A percentile compares a stretch with the other conserved stretches of the same genome.
Evolutionary conservation across 2,888 invertebrate genomes (phyloP).

Genomic region (Heliconius sara): DNA sequence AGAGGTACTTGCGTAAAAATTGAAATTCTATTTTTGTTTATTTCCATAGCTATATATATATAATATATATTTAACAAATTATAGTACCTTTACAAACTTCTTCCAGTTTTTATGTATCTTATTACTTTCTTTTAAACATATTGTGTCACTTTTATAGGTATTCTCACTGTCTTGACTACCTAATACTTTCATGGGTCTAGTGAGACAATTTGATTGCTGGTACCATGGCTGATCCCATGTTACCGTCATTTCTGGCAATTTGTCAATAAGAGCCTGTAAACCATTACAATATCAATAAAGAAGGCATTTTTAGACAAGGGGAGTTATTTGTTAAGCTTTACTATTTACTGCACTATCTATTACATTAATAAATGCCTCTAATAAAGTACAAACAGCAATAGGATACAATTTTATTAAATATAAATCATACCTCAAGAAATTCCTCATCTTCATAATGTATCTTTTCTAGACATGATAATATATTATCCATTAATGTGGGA

Average conservation of each 20-base stretch:
- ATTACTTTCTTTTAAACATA: slow-evolving; percentile 64
- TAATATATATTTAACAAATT: neutral
- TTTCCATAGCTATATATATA: neutral
- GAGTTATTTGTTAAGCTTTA: neutral
- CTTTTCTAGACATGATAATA: slow-evolving; percentile 58
- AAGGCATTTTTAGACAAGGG: neutral
- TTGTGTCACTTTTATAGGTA: slow-evolving; percentile 57
- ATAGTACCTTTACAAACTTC: slow-evolving; percentile 62
- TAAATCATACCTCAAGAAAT: slow-evolving; percentile 64
- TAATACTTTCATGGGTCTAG: slow-evolving; percentile 54
- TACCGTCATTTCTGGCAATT: slow-evolving; percentile 54
- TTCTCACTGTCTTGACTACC: slow-evolving; percentile 48
- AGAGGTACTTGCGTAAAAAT: no score
- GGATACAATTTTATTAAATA: neutral
- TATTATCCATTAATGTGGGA: slow-evolving; percentile 63
- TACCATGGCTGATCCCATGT: slow-evolving; percentile 75
- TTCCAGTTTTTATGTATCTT: slow-evolving; percentile 65
- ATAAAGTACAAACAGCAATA: no score
- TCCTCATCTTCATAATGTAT: slow-evolving; percentile 61
- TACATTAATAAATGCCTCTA: no score
- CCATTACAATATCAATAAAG: neutral
- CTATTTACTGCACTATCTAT: neutral
- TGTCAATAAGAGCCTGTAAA: slow-evolving; percentile 52
- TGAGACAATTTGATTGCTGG: slow-evolving; percentile 59
- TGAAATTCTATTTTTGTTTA: no score